Evolutionary conservation across 2,113 vertebrate species (phyloP).

Genomic region (Benitochromis conjunctus): DNA sequence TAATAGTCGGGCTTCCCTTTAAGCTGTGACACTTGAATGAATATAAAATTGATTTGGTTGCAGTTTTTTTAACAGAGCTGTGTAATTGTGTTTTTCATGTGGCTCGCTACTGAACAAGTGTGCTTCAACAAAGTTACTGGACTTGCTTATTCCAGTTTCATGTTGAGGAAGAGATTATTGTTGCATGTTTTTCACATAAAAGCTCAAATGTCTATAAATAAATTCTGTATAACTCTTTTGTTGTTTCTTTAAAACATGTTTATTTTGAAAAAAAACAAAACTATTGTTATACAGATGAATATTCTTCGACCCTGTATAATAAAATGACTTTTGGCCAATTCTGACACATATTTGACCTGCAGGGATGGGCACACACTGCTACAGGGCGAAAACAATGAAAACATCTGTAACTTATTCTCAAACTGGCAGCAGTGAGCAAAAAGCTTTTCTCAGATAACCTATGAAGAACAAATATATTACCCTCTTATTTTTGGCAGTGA

Average conservation of each 20-base stretch:
- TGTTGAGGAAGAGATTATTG: not conserved
- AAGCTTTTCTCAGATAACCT: not conserved
- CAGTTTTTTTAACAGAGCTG: not conserved
- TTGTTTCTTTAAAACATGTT: not conserved
- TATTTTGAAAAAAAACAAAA: not conserved
- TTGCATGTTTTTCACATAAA: not conserved
- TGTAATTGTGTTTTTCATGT: not conserved
- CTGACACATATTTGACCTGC: not conserved
- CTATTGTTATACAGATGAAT: not conserved
- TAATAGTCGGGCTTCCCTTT: too few relatives aligned
- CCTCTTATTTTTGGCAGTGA: not conserved
- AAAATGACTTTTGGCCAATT: not conserved
- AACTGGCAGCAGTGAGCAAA: not conserved
- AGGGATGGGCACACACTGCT: not conserved
- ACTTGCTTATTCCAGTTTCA: too few relatives aligned
- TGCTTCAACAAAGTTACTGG: not conserved
- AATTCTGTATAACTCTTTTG: not conserved
- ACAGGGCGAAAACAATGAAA: not conserved
- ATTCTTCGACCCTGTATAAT: not conserved
- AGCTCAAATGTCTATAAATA: not conserved
- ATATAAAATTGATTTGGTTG: not conserved
- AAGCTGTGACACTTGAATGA: not conserved
- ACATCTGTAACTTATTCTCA: not conserved
- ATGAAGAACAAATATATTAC: not conserved
- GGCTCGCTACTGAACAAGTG: not conserved